Percentiles rank a stretch among this genome's conserved stretches.
These are phyloP conservation scores for Cuculus canorus DNA, from an alignment of 2,797 vertebrate species.

Conservation along the genomic window DNA sequence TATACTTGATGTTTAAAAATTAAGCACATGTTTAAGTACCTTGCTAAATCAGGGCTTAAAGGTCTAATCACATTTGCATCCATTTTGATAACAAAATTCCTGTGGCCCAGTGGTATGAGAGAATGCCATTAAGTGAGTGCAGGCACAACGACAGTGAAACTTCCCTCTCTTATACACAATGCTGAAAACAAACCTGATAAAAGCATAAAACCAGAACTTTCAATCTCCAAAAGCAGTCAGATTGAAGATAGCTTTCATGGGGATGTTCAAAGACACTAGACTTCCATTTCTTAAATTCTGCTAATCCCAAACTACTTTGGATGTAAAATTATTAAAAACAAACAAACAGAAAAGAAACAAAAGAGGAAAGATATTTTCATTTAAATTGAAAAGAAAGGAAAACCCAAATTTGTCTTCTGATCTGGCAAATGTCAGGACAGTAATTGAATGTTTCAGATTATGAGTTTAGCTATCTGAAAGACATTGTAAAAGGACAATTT, in stretches of 20 bases:
- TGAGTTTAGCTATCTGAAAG: slow-evolving; percentile 22
- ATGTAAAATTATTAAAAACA: slow-evolving; percentile 35
- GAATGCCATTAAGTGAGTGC: neutral
- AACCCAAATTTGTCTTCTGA: slow-evolving; percentile 20
- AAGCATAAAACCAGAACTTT: neutral
- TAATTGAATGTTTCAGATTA: slow-evolving; percentile 53
- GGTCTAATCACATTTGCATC: neutral
- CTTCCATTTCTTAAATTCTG: neutral
- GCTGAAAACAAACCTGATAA: neutral
- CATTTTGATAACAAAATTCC: neutral
- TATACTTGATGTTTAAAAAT: neutral
- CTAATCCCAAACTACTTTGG: neutral
- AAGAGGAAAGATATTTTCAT: neutral
- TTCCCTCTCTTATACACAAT: neutral
- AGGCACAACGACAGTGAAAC: neutral
- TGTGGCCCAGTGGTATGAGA: neutral
- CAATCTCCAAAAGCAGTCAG: neutral
- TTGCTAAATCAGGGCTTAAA: neutral
- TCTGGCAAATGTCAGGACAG: slow-evolving; percentile 56
- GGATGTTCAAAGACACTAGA: neutral
- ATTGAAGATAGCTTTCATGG: neutral
- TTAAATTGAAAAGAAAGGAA: slow-evolving; percentile 9
- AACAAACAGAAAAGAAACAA: neutral
- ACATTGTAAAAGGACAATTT: slow-evolving; percentile 43
- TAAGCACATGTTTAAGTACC: neutral